These are phyloP conservation scores for Nipponia nippon DNA, from an alignment of 2,113 vertebrate genomes.

Conservation along the genomic window DNA sequence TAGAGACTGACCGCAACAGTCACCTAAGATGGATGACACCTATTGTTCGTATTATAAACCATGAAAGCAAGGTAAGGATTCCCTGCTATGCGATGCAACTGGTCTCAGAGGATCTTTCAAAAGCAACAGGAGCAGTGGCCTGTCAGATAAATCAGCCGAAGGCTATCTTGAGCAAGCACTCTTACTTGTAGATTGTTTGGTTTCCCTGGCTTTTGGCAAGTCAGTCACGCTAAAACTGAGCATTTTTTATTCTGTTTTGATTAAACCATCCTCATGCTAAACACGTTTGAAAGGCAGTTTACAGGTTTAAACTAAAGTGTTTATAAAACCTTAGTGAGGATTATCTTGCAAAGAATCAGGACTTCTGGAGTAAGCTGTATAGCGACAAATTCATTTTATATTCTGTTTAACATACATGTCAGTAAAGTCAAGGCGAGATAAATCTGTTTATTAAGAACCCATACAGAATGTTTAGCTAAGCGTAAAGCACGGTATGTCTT, in stretches of 20 bases:
- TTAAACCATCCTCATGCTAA: background rate
- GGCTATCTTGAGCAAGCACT: background rate
- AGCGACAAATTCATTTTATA: background rate
- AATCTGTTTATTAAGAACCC: background rate
- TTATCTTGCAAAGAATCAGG: background rate
- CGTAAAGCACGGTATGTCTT: background rate
- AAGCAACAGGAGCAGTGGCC: background rate
- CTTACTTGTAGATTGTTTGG: background rate
- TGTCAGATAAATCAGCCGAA: background rate
- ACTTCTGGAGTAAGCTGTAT: background rate
- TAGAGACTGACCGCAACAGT: background rate
- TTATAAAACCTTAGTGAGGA: background rate
- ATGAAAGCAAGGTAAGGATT: background rate
- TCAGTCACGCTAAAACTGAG: background rate
- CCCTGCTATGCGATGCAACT: background rate
- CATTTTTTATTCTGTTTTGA: background rate
- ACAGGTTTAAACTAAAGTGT: background rate
- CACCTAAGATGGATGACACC: background rate
- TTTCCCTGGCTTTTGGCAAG: constrained; percentile 8
- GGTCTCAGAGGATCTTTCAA: background rate
- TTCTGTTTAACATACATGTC: background rate
- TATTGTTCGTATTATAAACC: background rate
- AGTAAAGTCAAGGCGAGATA: background rate
- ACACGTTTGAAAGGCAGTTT: background rate
- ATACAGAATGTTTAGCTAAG: background rate